Conservation (phyloP, 2,113 vertebrate genomes). For the Tympanuchus pallidicinctus region DNA sequence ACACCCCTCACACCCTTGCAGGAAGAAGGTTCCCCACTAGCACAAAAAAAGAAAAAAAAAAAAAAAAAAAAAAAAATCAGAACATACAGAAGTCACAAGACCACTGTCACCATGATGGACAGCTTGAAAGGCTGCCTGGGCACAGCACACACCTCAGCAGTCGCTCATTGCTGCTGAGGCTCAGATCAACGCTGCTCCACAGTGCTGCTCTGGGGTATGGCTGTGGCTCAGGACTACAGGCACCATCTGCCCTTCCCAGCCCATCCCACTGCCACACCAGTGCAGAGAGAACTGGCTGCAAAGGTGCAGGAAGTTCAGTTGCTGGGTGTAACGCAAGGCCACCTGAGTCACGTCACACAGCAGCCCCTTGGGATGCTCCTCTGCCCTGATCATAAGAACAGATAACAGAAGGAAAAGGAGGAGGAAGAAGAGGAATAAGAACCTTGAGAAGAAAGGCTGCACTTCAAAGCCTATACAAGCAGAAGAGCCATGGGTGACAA, state of each 20-base stretch:
- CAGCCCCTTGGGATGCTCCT: neutral
- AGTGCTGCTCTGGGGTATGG: accelerated
- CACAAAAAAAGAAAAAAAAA: neutral
- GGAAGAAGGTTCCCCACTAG: neutral
- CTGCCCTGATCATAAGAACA: neutral
- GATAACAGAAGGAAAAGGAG: neutral
- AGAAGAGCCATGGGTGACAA: neutral
- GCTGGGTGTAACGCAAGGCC: neutral
- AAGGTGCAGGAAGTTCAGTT: neutral
- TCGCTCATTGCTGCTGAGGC: neutral
- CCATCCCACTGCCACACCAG: neutral
- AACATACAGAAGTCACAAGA: neutral
- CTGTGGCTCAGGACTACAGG: neutral
- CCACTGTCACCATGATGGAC: neutral
- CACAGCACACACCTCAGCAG: neutral
- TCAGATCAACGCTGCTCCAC: neutral
- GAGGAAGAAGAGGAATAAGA: neutral
- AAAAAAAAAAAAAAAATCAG: no score
- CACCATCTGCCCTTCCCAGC: neutral
- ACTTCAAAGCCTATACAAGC: neutral
- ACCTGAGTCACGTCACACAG: neutral
- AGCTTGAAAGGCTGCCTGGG: neutral
- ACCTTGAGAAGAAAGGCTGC: neutral
- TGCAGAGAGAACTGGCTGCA: neutral
- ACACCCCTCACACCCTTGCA: neutral